Evolutionary conservation across 2,113 vertebrate species (phyloP), one percentile per base, ranked within the genome.

Genomic region (Gadus chalcogrammus): DNA sequence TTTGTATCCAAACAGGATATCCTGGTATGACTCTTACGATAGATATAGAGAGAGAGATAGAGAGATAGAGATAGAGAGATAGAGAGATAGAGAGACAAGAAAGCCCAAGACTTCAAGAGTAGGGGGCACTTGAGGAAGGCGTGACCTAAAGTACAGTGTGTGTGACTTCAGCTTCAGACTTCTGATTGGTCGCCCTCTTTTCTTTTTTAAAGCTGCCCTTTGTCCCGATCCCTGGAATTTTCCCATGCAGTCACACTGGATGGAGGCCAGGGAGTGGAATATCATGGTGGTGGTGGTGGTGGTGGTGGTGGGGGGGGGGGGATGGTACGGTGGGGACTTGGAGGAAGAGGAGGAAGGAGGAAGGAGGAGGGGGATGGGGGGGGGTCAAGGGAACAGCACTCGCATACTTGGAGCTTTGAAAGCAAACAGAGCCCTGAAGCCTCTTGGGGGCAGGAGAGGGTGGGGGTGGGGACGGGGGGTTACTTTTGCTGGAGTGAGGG

Each of bases 211-310:
- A 18, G 42, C 12, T 85, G 81, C 82, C 84, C 88, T 84, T 87
- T 89, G 89, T 90, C 83, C 84, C 82, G 85, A 75, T 77, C 91
- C 79, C 73, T 86, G 90, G 94, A 93, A 92, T 93, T 94, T 98
- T 98, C 97, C 96, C 97, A 98, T 94, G 96, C 93, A 93, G 91
- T 48, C 89, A 78, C 58, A 35, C 82, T 93, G 96, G 95, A 93
- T 0, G 64, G 20, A 17, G 2, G 91, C 94, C 96, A 94, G 85
- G 88, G 69, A 82, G 65, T 68, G 84, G 88, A 87, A 89, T 87
- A 86, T 83, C 82, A 87, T 83, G 80, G 64, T 58, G 55, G 55
- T 58, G 55, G 55, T 58, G 55, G 55, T 58, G n/a, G n/a, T n/a
- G n/a, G n/a, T n/a, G n/a, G n/a, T n/a, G n/a, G n/a, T n/a, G n/a